Conservation (phyloP, 2,888 invertebrate species). For the Ptychoptera albimana region DNA sequence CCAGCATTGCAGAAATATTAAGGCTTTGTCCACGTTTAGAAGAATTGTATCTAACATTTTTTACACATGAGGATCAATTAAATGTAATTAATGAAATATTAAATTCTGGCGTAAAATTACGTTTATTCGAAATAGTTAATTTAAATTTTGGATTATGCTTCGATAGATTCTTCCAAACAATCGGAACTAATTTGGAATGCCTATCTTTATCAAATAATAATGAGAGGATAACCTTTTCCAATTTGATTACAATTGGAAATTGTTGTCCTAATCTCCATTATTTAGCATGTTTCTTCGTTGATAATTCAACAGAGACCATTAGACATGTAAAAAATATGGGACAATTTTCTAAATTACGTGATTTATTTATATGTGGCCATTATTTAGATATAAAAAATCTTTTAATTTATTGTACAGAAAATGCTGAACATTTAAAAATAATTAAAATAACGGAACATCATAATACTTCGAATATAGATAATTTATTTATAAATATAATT, state of each 20-base stretch:
- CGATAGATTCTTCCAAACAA: conserved; percentile 8
- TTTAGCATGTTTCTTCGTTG: conserved; percentile 6
- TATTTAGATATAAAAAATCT: conserved; percentile 9
- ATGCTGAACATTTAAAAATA: conserved; percentile 9
- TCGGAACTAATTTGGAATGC: conserved; percentile 7
- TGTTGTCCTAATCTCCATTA: conserved; percentile 10
- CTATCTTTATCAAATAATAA: conserved; percentile 9
- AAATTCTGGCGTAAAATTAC: conserved; percentile 6
- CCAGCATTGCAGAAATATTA: conserved; percentile 9
- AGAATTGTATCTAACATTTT: conserved; percentile 10
- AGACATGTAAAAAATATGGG: conserved; percentile 2
- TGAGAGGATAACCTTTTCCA: conserved; percentile 7
- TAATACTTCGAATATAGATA: conserved; percentile 6
- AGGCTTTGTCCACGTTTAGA: conserved; percentile 8
- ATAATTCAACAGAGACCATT: conserved; percentile 6
- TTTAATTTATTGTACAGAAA: conserved; percentile 8
- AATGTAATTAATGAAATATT: conserved; percentile 8
- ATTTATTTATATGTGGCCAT: conserved; percentile 9
- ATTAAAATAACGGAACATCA: conserved; percentile 8
- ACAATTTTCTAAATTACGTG: conserved; percentile 9
- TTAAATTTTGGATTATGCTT: conserved; percentile 9
- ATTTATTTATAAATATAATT: conserved; percentile 6
- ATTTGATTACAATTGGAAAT: conserved; percentile 10
- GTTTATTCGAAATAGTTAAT: conserved; percentile 9
- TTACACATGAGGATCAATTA: conserved; percentile 8